These are phyloP conservation scores for Thymelicus acteon DNA, from an alignment of 2,888 invertebrate genomes.

Conservation along the genomic window DNA sequence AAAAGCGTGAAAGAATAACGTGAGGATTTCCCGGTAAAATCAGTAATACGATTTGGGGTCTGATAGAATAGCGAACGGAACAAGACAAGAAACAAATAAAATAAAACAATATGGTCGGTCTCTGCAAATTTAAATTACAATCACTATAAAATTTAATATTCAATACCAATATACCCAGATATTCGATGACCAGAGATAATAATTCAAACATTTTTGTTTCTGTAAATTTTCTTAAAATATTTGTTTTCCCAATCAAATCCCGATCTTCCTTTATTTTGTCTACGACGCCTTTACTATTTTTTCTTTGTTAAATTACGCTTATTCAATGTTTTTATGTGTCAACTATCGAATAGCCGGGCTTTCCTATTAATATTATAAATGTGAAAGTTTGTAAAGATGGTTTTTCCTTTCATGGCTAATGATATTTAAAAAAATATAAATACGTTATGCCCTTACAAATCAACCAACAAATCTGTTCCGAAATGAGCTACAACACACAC, in stretches of 20 bases:
- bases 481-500: too few relatives aligned
- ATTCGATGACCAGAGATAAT: neutral
- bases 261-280: too few relatives aligned
- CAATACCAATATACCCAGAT: neutral
- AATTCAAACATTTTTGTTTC: neutral
- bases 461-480: too few relatives aligned
- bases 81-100: conserved; percentile 22
- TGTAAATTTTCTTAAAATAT: neutral
- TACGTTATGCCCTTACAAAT: too few relatives aligned
- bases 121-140: neutral
- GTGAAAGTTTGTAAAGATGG: too few relatives aligned
- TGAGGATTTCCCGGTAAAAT: conserved; percentile 29
- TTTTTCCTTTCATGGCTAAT: too few relatives aligned
- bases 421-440: too few relatives aligned
- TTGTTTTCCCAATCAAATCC: neutral
- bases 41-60: conserved; percentile 34
- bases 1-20: conserved; percentile 29
- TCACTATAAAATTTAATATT: neutral
- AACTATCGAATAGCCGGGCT: too few relatives aligned
- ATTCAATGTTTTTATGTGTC: too few relatives aligned
- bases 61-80: conserved; percentile 25
- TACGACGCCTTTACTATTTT: too few relatives aligned
- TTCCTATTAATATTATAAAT: too few relatives aligned
- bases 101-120: conserved; percentile 15
- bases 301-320: too few relatives aligned